A percentile compares a stretch with the other conserved stretches of the same genome.
Conservation (phyloP, 2,797 vertebrate genomes). For the Craterocephalus amniculus region DNA sequence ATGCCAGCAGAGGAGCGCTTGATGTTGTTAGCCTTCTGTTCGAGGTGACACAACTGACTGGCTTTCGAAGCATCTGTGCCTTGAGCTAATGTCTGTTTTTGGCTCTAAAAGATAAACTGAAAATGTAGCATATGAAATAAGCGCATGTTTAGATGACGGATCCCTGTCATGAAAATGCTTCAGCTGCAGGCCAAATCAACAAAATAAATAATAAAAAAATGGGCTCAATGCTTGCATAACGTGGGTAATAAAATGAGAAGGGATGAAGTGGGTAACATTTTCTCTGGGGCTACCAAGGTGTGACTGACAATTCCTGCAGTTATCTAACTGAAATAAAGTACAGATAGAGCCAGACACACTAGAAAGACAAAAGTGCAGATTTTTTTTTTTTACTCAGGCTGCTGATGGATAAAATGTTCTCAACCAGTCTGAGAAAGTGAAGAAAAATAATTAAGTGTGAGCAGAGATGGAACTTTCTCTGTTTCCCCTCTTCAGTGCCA, state of each 20-base stretch:
- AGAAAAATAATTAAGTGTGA: constrained; percentile 22
- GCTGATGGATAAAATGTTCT: background rate
- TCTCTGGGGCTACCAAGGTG: constrained; percentile 30
- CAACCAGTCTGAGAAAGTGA: constrained; percentile 13
- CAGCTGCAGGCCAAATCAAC: constrained; percentile 6
- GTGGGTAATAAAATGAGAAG: constrained; percentile 6
- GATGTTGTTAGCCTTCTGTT: constrained; percentile 38
- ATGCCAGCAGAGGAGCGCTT: constrained; percentile 12
- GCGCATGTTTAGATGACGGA: constrained; percentile 14
- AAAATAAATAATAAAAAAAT: too few relatives aligned
- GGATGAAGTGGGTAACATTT: constrained; percentile 10
- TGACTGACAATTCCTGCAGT: constrained; percentile 32
- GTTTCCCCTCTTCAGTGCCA: background rate
- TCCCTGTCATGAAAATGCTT: constrained; percentile 3
- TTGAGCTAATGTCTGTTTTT: constrained; percentile 35
- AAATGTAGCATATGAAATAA: constrained; percentile 36
- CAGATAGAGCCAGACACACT: constrained; percentile 17
- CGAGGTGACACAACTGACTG: constrained; percentile 28
- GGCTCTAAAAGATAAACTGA: constrained; percentile 41
- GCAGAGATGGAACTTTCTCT: background rate
- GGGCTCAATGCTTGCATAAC: background rate
- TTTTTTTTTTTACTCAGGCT: constrained; percentile 19
- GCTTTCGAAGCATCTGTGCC: constrained; percentile 32
- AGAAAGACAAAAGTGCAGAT: constrained; percentile 16
- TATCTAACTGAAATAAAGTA: constrained; percentile 26